Evolutionary conservation across 2,113 vertebrate species (phyloP).

Genomic region (Alligator mississippiensis): DNA sequence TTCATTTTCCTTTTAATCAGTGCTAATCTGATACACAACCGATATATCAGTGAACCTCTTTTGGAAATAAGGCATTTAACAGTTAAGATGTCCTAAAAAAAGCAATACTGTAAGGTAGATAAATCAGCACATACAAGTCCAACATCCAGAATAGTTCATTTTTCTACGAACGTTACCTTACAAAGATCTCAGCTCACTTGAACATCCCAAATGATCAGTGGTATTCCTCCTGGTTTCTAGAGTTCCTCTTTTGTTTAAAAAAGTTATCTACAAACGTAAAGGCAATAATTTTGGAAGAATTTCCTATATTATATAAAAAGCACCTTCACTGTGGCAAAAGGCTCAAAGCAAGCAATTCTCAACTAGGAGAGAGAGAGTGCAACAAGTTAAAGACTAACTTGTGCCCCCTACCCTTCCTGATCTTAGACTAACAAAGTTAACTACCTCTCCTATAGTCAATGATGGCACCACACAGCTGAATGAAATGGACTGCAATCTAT

Average conservation of each 20-base stretch:
- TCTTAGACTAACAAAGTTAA: too few species aligned
- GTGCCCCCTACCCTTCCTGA: too few species aligned
- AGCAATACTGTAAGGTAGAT: not conserved
- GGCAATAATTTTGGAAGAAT: not conserved
- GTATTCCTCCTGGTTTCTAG: not conserved
- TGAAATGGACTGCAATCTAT: too few species aligned
- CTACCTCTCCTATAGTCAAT: too few species aligned
- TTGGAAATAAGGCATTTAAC: not conserved
- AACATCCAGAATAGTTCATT: not conserved
- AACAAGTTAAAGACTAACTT: too few species aligned
- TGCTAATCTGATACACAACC: too few species aligned
- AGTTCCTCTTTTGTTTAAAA: not conserved
- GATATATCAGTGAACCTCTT: too few species aligned
- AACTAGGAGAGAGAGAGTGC: not conserved
- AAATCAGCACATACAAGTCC: not conserved
- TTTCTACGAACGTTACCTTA: not conserved
- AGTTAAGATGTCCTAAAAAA: not conserved
- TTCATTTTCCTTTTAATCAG: too few species aligned
- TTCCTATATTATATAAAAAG: not conserved
- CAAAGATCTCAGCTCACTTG: not conserved
- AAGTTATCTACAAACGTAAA: not conserved
- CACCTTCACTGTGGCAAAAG: not conserved
- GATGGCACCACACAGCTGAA: too few species aligned
- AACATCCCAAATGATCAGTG: not conserved
- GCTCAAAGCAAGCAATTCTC: not conserved